Conservation (phyloP, 2,113 vertebrate species). For the Lathamus discolor region DNA sequence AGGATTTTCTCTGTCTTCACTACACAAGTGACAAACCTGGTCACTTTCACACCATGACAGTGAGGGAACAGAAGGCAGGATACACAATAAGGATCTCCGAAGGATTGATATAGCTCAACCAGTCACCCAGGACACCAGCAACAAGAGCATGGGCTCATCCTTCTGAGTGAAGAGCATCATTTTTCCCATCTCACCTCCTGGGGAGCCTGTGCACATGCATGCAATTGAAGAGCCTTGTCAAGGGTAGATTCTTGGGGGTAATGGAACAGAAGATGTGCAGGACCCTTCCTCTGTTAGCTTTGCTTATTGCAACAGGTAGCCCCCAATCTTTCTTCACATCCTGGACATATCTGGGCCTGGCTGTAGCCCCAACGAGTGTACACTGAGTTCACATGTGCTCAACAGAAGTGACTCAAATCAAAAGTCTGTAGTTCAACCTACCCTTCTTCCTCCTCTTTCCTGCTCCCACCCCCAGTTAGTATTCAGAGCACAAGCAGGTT, state of each 20-base stretch:
- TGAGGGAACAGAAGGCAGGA: not conserved
- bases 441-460: conserved; percentile 6
- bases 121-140: not conserved
- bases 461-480: not conserved
- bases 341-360: not conserved
- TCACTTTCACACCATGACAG: not conserved
- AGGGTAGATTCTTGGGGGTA: not conserved
- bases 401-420: conserved; percentile 25
- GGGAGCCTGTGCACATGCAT: not conserved
- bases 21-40: not conserved
- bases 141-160: not conserved
- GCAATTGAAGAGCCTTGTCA: not conserved
- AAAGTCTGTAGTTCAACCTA: not conserved
- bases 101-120: not conserved
- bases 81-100: not conserved
- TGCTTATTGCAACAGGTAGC: not conserved
- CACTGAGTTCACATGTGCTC: not conserved
- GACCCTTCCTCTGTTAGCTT: not conserved
- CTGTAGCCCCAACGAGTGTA: not conserved
- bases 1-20: not conserved
- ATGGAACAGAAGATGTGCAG: not conserved
- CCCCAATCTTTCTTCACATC: not conserved
- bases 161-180: not conserved
- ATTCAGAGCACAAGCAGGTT: not conserved
- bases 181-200: not conserved